Evolutionary conservation across 2,113 vertebrate species (phyloP).

Genomic region (Amphiprion ocellaris): DNA sequence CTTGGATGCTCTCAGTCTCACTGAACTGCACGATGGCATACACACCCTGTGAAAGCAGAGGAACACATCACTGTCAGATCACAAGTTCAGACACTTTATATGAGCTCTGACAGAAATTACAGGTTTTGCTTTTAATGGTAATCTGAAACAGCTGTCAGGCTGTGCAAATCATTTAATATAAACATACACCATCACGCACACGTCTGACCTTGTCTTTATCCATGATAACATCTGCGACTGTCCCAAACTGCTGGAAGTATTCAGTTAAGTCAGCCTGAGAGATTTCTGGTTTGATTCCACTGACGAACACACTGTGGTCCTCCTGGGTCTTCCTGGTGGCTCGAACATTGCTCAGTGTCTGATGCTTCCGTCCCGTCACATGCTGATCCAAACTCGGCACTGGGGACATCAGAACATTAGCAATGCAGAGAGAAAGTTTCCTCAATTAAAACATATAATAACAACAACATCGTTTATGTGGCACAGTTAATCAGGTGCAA

Average conservation of each 20-base stretch:
- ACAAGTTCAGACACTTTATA: no score
- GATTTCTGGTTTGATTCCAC: constrained; percentile 86
- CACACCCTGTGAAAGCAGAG: constrained; percentile 82
- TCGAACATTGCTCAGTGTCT: constrained; percentile 84
- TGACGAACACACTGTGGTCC: constrained; percentile 91
- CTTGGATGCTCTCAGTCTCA: constrained; percentile 70
- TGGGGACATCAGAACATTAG: constrained; percentile 45
- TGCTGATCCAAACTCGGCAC: constrained; percentile 88
- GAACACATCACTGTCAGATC: constrained; percentile 5
- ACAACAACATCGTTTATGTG: no score
- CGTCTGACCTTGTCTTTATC: constrained; percentile 91
- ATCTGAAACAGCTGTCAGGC: not conserved
- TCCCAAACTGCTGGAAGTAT: constrained; percentile 89
- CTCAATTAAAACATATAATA: no score
- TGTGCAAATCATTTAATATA: not conserved
- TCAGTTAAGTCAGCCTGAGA: constrained; percentile 83
- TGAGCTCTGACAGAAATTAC: no score
- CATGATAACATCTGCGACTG: constrained; percentile 88
- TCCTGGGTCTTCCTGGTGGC: constrained; percentile 86
- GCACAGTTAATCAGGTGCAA: no score
- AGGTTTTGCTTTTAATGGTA: no score
- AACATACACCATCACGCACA: no score
- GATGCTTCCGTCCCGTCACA: constrained; percentile 89
- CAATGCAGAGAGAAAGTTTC: no score
- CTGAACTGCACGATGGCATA: constrained; percentile 92